A percentile compares a stretch with the other conserved stretches of the same genome.
Evolutionary conservation across 2,113 vertebrate genomes (phyloP).

Genomic region (Pygoscelis adeliae): DNA sequence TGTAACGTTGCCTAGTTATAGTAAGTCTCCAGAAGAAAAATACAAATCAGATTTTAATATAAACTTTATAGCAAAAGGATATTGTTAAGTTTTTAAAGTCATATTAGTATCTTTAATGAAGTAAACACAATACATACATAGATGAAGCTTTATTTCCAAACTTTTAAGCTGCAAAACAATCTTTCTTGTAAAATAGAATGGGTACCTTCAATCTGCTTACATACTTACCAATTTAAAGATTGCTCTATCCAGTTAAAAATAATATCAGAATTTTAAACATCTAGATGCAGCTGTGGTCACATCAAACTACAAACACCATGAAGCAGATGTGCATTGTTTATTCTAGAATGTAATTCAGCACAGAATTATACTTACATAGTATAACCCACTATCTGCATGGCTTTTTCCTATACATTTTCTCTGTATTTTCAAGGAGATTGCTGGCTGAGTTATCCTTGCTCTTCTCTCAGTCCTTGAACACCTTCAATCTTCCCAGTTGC

Average conservation of each 20-base stretch:
- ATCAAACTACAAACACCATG: background rate
- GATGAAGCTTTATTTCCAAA: background rate
- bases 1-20: background rate
- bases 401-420: background rate
- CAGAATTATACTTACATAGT: background rate
- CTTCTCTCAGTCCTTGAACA: conserved; percentile 20
- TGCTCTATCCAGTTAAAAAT: background rate
- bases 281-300: background rate
- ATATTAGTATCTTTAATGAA: background rate
- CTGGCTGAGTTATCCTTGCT: background rate
- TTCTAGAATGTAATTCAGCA: background rate
- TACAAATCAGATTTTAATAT: background rate
- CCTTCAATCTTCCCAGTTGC: background rate
- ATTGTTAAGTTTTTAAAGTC: background rate
- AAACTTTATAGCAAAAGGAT: background rate
- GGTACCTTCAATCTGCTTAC: background rate
- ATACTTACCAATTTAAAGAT: background rate
- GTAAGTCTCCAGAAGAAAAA: background rate
- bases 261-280: background rate
- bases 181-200: background rate
- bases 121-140: background rate
- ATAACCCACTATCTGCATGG: background rate
- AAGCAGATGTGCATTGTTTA: background rate
- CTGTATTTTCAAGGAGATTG: background rate
- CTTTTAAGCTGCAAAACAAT: background rate